Evolutionary conservation across 2,888 invertebrate genomes (phyloP).

Genomic region (Priocnemis perturbator): DNA sequence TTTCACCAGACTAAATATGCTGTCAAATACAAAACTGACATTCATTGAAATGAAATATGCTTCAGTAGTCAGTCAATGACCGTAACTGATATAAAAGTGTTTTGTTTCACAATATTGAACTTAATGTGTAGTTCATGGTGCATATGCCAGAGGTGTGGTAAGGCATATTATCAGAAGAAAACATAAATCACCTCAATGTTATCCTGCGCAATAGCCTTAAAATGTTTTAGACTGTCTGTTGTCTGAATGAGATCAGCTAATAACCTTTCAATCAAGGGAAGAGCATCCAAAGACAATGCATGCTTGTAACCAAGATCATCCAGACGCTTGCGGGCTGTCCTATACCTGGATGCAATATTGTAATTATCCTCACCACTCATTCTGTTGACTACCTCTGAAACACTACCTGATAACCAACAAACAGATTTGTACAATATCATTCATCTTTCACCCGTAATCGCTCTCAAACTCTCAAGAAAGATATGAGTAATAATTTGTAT

Average conservation of each 20-base stretch:
- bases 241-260: slow-evolving; percentile 90
- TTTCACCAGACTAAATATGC: background rate
- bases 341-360: slow-evolving; percentile 68
- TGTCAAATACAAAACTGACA: background rate
- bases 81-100: background rate
- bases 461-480: background rate
- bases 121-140: too few relatives aligned
- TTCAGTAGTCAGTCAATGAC: background rate
- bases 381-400: slow-evolving; percentile 7
- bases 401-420: background rate
- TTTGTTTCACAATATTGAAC: too few relatives aligned
- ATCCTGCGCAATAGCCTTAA: slow-evolving; percentile 85
- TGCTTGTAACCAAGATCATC: slow-evolving; percentile 90
- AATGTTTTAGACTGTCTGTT: slow-evolving; percentile 90
- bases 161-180: slow-evolving; percentile 18
- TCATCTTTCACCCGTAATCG: background rate
- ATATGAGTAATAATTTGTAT: too few relatives aligned
- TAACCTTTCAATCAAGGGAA: slow-evolving; percentile 88
- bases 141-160: background rate
- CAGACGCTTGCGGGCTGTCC: slow-evolving; percentile 82
- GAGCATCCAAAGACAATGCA: slow-evolving; percentile 84
- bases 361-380: slow-evolving; percentile 57
- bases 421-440: background rate
- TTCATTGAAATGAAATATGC: too few relatives aligned
- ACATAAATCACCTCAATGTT: slow-evolving; percentile 78